These are phyloP conservation scores for Grallaria varia DNA, from an alignment of 2,113 vertebrate genomes.

Conservation along the genomic window DNA sequence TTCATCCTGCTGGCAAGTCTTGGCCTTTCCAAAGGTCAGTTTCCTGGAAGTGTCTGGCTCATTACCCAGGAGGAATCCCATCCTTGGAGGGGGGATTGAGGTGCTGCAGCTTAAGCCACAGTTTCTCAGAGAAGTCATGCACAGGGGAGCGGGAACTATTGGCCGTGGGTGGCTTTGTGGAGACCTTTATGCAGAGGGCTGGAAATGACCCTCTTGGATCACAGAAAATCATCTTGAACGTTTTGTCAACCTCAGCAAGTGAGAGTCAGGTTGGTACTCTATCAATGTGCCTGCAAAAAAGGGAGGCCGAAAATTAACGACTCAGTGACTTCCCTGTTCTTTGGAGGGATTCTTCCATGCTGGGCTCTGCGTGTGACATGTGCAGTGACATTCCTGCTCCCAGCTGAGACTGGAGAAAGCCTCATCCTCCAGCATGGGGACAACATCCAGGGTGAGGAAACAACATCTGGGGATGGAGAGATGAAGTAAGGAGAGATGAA, in stretches of 20 bases:
- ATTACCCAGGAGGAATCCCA: slow-evolving; percentile 54
- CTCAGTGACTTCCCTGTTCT: neutral
- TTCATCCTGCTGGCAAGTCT: neutral
- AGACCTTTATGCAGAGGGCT: neutral
- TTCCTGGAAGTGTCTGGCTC: neutral
- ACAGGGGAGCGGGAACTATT: neutral
- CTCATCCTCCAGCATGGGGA: neutral
- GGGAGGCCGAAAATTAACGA: neutral
- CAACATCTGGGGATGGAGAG: accelerated
- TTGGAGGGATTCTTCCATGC: neutral
- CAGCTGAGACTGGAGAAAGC: neutral
- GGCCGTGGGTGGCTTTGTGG: neutral
- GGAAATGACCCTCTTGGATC: neutral
- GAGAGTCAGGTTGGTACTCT: neutral
- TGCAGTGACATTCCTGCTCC: neutral
- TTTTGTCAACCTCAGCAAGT: neutral
- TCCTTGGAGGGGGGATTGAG: neutral
- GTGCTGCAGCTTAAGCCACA: neutral
- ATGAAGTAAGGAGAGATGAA: neutral
- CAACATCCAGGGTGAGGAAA: neutral
- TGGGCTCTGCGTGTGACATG: neutral
- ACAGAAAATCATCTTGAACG: neutral
- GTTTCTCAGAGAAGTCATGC: slow-evolving; percentile 5
- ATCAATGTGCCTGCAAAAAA: neutral
- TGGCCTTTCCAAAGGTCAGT: slow-evolving; percentile 2